A percentile compares a stretch with the other conserved stretches of the same genome.
Conservation (phyloP, 2,888 invertebrate species). For the Trissonchulus sp. region DNA sequence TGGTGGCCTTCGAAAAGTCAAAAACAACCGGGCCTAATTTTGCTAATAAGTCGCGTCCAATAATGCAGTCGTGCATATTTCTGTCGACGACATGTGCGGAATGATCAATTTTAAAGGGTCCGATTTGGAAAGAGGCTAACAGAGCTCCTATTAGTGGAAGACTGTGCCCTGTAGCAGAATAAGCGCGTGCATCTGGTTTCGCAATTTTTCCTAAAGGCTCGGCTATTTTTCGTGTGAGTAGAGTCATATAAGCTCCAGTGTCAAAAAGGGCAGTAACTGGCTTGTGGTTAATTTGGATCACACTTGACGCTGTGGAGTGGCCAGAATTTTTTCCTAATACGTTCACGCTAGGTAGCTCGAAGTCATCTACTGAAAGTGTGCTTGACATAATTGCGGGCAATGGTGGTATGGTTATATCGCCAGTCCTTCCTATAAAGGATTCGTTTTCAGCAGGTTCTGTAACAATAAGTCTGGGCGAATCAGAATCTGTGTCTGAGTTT, state of each 20-base stretch:
- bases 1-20: neutral
- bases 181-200: neutral
- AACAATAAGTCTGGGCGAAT: too few species aligned
- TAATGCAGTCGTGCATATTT: neutral
- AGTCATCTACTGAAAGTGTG: too few species aligned
- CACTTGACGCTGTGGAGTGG: too few species aligned
- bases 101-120: neutral
- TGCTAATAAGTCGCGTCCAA: neutral
- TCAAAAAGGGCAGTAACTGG: neutral
- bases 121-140: neutral
- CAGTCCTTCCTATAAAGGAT: too few species aligned
- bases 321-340: too few species aligned
- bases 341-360: too few species aligned
- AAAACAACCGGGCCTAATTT: slow-evolving; percentile 2
- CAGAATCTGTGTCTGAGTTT: too few species aligned
- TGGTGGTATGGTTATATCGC: too few species aligned
- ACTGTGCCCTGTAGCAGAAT: neutral
- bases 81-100: neutral
- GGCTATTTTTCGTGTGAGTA: neutral
- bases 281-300: neutral
- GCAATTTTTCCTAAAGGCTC: neutral
- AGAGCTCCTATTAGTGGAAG: neutral
- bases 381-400: too few species aligned
- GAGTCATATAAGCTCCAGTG: neutral
- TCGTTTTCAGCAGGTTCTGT: too few species aligned